Evolutionary conservation across 2,888 invertebrate genomes (phyloP).

Genomic region (Fissipunctia ypsillon): DNA sequence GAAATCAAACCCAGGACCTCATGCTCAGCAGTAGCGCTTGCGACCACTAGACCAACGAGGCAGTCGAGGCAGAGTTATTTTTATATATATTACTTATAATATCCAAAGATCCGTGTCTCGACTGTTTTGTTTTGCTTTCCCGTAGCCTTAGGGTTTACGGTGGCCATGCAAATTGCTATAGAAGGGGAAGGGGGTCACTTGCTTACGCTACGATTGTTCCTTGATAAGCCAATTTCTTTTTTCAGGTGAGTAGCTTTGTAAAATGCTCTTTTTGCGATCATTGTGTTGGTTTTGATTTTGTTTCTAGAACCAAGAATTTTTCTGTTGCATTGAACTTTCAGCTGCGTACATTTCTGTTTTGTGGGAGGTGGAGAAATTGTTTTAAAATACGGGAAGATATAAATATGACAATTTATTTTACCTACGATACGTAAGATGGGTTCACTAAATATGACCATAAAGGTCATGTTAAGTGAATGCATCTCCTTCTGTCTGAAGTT

Average conservation of each 20-base stretch:
- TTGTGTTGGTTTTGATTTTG: conserved; percentile 4
- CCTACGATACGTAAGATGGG: neutral
- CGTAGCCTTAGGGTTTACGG: conserved; percentile 53
- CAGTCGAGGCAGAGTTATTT: too few relatives aligned
- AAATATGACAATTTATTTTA: neutral
- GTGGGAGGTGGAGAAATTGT: neutral
- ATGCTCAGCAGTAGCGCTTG: too few relatives aligned
- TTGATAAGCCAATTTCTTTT: conserved; percentile 60
- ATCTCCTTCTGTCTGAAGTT: neutral
- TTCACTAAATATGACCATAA: too few relatives aligned
- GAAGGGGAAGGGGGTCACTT: conserved; percentile 51
- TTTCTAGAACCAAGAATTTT: neutral
- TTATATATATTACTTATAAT: too few relatives aligned
- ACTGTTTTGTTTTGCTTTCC: conserved; percentile 52
- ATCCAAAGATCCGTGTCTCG: conserved; percentile 27
- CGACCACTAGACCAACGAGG: too few relatives aligned
- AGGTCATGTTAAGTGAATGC: too few relatives aligned
- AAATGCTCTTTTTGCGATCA: conserved; percentile 38
- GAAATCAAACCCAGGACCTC: too few relatives aligned
- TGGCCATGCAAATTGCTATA: conserved; percentile 65
- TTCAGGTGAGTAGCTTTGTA: conserved; percentile 54
- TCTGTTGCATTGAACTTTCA: neutral
- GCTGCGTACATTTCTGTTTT: neutral
- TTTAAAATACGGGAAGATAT: neutral
- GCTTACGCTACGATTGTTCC: conserved; percentile 64